A percentile compares a stretch with the other conserved stretches of the same genome.
phyloP scores from a whole-genome alignment of 2,888 invertebrate genomes.

The Lobophora halterata region DNA sequence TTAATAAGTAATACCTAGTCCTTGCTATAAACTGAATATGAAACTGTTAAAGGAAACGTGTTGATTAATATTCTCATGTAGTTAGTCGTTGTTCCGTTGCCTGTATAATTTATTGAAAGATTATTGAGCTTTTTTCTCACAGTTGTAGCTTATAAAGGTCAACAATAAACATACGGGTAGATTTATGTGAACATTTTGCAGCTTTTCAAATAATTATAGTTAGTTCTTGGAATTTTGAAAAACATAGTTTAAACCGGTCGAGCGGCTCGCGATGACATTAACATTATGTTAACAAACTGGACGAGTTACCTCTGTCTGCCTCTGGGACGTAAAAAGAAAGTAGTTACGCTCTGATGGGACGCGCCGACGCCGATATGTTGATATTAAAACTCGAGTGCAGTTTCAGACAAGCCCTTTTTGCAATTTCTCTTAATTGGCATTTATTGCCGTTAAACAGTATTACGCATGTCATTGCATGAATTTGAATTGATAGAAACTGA shows the following conservation, averaged over 20 bases:
- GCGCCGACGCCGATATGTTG: constrained; percentile 36
- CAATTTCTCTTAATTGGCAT: constrained; percentile 26
- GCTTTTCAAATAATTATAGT: constrained; percentile 58
- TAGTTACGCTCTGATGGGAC: constrained; percentile 41
- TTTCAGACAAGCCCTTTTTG: constrained; percentile 23
- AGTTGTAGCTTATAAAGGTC: constrained; percentile 32
- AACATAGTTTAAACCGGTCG: constrained; percentile 58
- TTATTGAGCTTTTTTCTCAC: constrained; percentile 13
- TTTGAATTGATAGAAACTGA: neutral
- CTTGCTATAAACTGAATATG: constrained; percentile 20
- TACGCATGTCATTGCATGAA: constrained; percentile 10
- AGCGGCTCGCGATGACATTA: constrained; percentile 69
- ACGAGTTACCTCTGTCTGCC: constrained; percentile 53
- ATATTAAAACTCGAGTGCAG: constrained; percentile 26
- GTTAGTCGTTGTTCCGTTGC: constrained; percentile 13
- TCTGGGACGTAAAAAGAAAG: constrained; percentile 64
- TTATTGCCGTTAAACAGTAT: constrained; percentile 19
- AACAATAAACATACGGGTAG: constrained; percentile 28
- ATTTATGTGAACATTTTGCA: constrained; percentile 45
- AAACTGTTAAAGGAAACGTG: constrained; percentile 19
- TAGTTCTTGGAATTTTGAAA: constrained; percentile 49
- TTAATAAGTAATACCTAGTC: constrained; percentile 16
- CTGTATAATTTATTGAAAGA: constrained; percentile 1
- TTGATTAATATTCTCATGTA: constrained; percentile 21
- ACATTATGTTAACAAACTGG: constrained; percentile 68